Evolutionary conservation across 2,888 invertebrate species (phyloP), one percentile per base, ranked within the genome.

Genomic region (Polymixis flavicincta): DNA sequence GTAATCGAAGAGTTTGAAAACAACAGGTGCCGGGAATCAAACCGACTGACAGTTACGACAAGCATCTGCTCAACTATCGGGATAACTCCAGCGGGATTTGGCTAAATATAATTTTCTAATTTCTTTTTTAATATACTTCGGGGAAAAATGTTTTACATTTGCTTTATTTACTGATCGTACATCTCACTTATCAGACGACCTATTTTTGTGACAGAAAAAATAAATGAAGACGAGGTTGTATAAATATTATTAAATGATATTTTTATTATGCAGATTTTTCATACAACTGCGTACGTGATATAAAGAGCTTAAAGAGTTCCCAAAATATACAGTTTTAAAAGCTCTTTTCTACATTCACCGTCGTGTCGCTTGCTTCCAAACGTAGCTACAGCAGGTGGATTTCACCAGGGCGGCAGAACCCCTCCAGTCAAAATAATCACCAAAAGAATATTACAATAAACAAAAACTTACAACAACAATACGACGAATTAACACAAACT

Each of bases 1-100:
- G 94, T 93, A 93, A 95, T 95, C 93, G 96, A 95, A 94, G 93
- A 92, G 92, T 93, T 92, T 89, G 91, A 93, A 94, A 94, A 95
- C 95, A 95, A 94, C 96, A 96, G 96, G 95, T 96, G 96, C 72
- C 87, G 86, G 92, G 94, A 94, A 93, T 96, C 96, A 96, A 96
- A 96, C 94, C 92, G 89, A 85, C 89, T 84, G 95, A 94, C 95
- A 93, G 93, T 93, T 88, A 96, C 93, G 89, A 78, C 89, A 65
- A 85, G 84, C 96, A 96, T 93, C 94, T 95, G 96, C 91, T 87
- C 78, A 85, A 87, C 87, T 88, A 88, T 90, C 82, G 87, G 85
- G 79, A 87, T 85, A 82, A 70, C 80, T 88, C 79, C 89, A 89
- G 90, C 59, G 79, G 84, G 86, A 83, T 83, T 83, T 91, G 87